Evolutionary conservation across 2,797 vertebrate species (phyloP).

Genomic region (Pagetopsis macropterus): DNA sequence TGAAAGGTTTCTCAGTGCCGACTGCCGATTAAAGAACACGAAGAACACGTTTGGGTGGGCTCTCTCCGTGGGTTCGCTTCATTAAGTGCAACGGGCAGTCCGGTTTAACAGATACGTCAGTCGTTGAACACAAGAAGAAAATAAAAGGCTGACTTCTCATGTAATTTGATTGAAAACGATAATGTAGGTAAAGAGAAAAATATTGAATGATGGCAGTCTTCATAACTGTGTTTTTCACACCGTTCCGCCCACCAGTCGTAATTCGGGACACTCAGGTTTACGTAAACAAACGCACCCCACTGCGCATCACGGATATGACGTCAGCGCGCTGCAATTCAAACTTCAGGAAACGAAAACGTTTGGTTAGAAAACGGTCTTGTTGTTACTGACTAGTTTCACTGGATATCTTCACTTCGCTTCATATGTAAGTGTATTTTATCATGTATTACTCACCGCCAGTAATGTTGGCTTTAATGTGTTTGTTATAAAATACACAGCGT

Average conservation of each 20-base stretch:
- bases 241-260: background rate
- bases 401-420: background rate
- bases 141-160: background rate
- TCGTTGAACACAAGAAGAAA: background rate
- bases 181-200: fast-evolving
- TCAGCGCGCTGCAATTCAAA: slow-evolving; percentile 78
- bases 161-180: fast-evolving
- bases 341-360: slow-evolving; percentile 71
- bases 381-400: background rate
- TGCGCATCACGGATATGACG: slow-evolving; percentile 52
- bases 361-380: slow-evolving; percentile 39
- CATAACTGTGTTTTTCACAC: fast-evolving
- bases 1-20: background rate
- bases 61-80: background rate
- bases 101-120: fast-evolving
- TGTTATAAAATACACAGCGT: background rate
- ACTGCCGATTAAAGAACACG: background rate
- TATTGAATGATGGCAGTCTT: fast-evolving
- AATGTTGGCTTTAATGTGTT: background rate
- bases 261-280: fast-evolving
- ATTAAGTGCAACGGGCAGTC: background rate
- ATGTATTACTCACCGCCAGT: background rate
- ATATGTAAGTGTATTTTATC: slow-evolving; percentile 45
- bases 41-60: slow-evolving; percentile 4
- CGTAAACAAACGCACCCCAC: background rate